phyloP scores from a whole-genome alignment of 2,113 vertebrate species.

The Cisticola juncidis region DNA sequence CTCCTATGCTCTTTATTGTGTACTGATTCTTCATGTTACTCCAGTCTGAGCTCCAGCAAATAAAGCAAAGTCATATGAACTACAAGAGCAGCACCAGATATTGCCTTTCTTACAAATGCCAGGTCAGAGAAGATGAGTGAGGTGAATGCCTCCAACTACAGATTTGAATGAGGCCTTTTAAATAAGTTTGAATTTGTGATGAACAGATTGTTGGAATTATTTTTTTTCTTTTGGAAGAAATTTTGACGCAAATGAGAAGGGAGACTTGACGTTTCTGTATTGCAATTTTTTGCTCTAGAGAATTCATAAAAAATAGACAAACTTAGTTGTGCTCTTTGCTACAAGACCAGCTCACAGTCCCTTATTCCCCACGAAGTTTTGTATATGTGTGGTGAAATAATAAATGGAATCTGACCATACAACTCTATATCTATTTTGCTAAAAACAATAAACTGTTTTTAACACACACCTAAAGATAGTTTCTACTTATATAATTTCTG shows the following conservation, averaged over 20 bases:
- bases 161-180: not conserved
- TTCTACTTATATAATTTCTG: conserved; percentile 12
- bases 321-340: not conserved
- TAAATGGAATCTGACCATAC: not conserved
- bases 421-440: not conserved
- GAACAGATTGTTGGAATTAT: not conserved
- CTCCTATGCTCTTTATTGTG: not conserved
- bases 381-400: not conserved
- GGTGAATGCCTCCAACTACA: not conserved
- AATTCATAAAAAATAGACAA: not conserved
- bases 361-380: not conserved
- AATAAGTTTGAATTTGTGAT: not conserved
- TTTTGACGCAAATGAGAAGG: not conserved
- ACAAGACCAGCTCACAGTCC: not conserved
- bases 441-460: not conserved
- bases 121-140: not conserved
- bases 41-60: not conserved
- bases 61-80: not conserved
- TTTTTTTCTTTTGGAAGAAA: not conserved
- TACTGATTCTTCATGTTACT: not conserved
- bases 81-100: not conserved
- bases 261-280: not conserved
- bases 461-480: not conserved
- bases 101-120: not conserved
- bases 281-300: not conserved